Percentiles rank a stretch among this genome's conserved stretches.
Conservation (phyloP, 23 tunicate species). For the Aplidium turbinatum region DNA sequence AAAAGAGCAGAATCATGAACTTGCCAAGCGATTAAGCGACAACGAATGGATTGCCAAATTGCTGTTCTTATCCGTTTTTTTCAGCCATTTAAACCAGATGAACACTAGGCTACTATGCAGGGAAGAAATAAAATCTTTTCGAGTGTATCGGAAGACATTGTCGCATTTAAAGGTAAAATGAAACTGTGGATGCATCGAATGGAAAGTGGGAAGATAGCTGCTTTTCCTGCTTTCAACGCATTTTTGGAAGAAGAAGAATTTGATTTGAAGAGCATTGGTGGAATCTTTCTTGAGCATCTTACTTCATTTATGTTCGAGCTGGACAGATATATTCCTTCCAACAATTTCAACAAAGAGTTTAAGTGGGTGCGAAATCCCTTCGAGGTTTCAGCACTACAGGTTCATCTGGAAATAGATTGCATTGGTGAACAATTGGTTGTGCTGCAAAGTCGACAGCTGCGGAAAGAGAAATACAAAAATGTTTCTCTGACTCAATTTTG, state of each 20-base stretch:
- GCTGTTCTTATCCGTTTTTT: slow-evolving; percentile 52
- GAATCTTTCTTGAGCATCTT: slow-evolving; percentile 36
- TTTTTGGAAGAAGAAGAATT: slow-evolving; percentile 39
- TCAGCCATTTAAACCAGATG: slow-evolving; percentile 37
- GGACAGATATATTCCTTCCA: no score
- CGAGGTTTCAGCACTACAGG: no score
- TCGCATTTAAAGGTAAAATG: slow-evolving; percentile 34
- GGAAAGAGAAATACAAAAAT: no score
- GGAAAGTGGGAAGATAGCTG: slow-evolving; percentile 43
- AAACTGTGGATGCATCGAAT: slow-evolving; percentile 56
- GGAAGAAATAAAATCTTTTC: slow-evolving; percentile 24
- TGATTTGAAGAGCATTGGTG: slow-evolving; percentile 31
- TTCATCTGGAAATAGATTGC: no score
- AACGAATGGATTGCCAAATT: slow-evolving; percentile 60
- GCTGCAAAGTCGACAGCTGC: no score
- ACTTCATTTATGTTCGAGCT: slow-evolving; percentile 38
- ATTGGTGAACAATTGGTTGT: no score
- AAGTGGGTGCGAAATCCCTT: no score
- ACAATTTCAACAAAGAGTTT: no score
- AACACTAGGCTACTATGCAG: slow-evolving; percentile 35
- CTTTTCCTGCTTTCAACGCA: slow-evolving; percentile 22
- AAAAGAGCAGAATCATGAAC: slow-evolving; percentile 19
- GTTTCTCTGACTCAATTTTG: no score
- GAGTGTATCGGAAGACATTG: slow-evolving; percentile 21
- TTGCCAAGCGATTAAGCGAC: slow-evolving; percentile 27